A percentile compares a stretch with the other conserved stretches of the same genome.
phyloP scores from a whole-genome alignment of 2,888 invertebrate genomes.

The Atherix ibis region DNA sequence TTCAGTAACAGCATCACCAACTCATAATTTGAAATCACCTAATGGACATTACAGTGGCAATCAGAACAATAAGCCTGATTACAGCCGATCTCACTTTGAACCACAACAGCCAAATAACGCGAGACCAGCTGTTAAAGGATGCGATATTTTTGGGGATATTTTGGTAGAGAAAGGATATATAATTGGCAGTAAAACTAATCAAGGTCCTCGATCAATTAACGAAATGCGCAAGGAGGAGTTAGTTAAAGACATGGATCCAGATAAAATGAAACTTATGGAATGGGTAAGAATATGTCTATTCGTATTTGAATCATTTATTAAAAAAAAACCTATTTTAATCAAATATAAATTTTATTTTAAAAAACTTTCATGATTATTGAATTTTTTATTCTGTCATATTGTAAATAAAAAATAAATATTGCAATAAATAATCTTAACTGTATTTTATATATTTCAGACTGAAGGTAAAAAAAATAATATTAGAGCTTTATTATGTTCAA shows the following conservation, averaged over 20 bases:
- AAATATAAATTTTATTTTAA: too few species aligned
- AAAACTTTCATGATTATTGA: too few species aligned
- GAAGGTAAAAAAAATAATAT: constrained; percentile 96
- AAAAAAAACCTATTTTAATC: too few species aligned
- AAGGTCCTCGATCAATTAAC: constrained; percentile 76
- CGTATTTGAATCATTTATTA: too few species aligned
- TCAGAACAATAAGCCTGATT: constrained; percentile 34
- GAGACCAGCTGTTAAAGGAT: constrained; percentile 17
- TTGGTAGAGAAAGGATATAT: constrained; percentile 81
- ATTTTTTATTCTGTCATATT: too few species aligned
- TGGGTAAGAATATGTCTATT: constrained; percentile 63
- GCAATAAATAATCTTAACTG: too few species aligned
- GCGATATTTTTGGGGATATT: constrained; percentile 78
- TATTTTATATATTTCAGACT: constrained; percentile 39
- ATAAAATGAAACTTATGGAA: constrained; percentile 64
- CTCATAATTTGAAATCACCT: constrained; percentile 4
- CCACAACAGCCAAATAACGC: constrained; percentile 12
- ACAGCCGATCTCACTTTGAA: constrained; percentile 58
- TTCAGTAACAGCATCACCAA: constrained; percentile 13
- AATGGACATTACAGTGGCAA: constrained; percentile 11
- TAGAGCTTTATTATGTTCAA: constrained; percentile 81
- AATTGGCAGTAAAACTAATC: constrained; percentile 55
- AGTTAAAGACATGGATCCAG: constrained; percentile 80
- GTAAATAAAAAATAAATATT: too few species aligned
- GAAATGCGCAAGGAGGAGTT: constrained; percentile 82